A percentile compares a stretch with the other conserved stretches of the same genome.
Evolutionary conservation across 2,113 vertebrate genomes (phyloP).

Genomic region (Amazona vittata): DNA sequence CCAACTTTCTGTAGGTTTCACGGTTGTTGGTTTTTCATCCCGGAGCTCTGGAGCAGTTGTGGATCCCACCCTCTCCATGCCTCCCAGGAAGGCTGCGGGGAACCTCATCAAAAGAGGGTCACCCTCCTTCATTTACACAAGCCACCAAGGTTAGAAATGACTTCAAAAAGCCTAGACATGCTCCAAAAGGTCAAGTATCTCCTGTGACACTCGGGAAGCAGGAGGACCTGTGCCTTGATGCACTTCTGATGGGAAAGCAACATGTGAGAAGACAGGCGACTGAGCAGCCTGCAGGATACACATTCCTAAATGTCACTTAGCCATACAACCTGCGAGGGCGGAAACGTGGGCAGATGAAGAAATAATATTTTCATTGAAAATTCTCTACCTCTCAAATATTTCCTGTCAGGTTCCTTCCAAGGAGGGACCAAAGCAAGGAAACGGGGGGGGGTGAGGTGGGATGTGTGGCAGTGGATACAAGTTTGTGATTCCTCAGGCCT

Average conservation of each 20-base stretch:
- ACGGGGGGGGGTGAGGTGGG: slow-evolving; percentile 33
- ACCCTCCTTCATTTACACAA: neutral
- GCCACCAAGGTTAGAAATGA: neutral
- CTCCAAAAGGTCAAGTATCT: slow-evolving; percentile 43
- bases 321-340: slow-evolving; percentile 70
- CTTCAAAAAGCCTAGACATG: neutral
- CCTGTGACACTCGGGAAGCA: slow-evolving; percentile 27
- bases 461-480: slow-evolving; percentile 30
- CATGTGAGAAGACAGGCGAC: slow-evolving; percentile 20
- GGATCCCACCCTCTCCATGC: slow-evolving; percentile 42
- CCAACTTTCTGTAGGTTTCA: slow-evolving; percentile 57
- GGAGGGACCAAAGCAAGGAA: slow-evolving; percentile 21
- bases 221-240: slow-evolving; percentile 2
- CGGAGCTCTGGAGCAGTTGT: neutral
- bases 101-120: neutral
- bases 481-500: slow-evolving; percentile 62
- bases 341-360: slow-evolving; percentile 70
- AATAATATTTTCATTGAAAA: slow-evolving; percentile 76
- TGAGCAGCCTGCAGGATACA: slow-evolving; percentile 25
- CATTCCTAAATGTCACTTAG: slow-evolving; percentile 72
- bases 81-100: neutral
- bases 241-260: slow-evolving; percentile 41
- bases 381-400: slow-evolving; percentile 72
- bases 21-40: neutral
- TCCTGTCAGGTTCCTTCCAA: slow-evolving; percentile 72